phyloP scores from a whole-genome alignment of 2,888 invertebrate genomes.

The Melanchra persicariae region DNA sequence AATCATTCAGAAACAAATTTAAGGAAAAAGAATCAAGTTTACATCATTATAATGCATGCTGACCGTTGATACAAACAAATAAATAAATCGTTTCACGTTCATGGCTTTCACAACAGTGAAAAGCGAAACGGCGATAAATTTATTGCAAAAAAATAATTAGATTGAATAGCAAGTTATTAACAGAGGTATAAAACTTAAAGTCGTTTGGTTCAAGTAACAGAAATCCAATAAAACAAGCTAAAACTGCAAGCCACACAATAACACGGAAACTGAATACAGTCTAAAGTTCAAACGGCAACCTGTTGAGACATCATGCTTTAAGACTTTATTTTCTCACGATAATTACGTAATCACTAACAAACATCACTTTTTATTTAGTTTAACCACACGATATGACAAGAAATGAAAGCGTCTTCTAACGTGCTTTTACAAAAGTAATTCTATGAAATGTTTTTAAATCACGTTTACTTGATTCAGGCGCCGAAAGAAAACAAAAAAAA shows the following conservation, averaged over 20 bases:
- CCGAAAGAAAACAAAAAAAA: not conserved
- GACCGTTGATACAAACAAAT: not conserved
- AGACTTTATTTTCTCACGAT: constrained; percentile 27
- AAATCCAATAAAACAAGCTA: not conserved
- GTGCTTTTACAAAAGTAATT: constrained; percentile 2
- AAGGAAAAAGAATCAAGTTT: no score
- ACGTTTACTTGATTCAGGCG: not conserved
- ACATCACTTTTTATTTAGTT: not conserved
- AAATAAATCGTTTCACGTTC: not conserved
- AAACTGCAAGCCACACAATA: constrained; percentile 8
- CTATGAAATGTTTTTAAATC: not conserved
- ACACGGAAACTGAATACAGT: constrained; percentile 26
- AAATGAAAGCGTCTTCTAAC: not conserved
- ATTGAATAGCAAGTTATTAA: not conserved
- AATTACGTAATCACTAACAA: constrained; percentile 4
- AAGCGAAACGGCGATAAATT: not conserved
- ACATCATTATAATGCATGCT: not conserved
- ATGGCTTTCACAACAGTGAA: not conserved
- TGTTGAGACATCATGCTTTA: not conserved
- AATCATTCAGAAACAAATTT: no score
- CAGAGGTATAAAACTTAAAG: not conserved
- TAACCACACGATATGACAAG: not conserved
- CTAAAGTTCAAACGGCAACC: constrained; percentile 27
- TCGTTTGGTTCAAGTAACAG: not conserved
- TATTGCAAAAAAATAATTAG: not conserved